A percentile compares a stretch with the other conserved stretches of the same genome.
Conservation (phyloP, 2,888 invertebrate genomes). For the Sarcophaga caerulescens region DNA sequence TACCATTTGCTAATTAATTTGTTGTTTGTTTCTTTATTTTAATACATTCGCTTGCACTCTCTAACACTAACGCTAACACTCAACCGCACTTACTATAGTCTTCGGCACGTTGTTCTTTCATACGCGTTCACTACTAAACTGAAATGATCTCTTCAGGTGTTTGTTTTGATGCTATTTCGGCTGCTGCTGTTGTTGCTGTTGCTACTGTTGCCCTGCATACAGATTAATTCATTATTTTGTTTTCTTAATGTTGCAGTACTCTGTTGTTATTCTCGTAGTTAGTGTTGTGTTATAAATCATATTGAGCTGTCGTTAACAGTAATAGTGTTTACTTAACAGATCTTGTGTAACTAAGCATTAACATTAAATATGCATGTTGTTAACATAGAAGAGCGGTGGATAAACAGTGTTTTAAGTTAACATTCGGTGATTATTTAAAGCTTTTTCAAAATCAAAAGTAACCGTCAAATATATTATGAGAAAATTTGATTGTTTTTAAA, state of each 20-base stretch:
- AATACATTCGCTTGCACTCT: background rate
- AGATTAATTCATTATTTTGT: slow-evolving; percentile 5
- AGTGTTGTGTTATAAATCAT: background rate
- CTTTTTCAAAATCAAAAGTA: background rate
- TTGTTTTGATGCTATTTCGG: slow-evolving; percentile 48
- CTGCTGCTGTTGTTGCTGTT: slow-evolving; percentile 7
- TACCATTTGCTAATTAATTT: background rate
- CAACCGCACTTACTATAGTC: background rate
- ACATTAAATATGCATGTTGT: background rate
- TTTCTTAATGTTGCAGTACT: background rate
- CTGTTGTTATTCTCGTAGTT: background rate
- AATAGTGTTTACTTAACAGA: background rate
- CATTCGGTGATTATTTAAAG: background rate
- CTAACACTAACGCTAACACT: background rate
- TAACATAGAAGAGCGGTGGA: background rate
- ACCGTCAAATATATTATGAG: background rate
- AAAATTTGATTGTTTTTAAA: background rate
- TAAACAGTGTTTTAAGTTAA: background rate
- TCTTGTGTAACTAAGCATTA: background rate
- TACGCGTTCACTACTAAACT: slow-evolving; percentile 53
- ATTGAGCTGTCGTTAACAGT: background rate
- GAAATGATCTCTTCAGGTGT: slow-evolving; percentile 38
- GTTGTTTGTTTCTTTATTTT: background rate
- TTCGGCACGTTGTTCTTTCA: slow-evolving; percentile 40
- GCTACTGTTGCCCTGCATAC: background rate